These are phyloP conservation scores for Fragum whitleyi DNA, from an alignment of 2,888 invertebrate genomes.

Conservation along the genomic window DNA sequence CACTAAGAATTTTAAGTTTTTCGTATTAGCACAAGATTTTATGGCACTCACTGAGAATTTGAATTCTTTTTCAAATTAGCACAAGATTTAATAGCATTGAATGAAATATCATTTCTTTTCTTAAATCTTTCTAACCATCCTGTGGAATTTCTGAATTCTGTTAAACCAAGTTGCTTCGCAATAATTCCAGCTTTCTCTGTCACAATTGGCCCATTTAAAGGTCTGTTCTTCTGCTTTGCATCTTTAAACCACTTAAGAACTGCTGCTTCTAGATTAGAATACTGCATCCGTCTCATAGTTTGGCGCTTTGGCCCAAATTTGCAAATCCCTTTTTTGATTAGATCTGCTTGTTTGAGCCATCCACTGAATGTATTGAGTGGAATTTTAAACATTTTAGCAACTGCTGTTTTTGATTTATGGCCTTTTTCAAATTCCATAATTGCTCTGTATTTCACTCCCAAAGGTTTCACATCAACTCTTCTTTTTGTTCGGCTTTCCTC, in stretches of 20 bases:
- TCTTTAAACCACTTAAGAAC: not conserved
- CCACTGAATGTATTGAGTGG: not conserved
- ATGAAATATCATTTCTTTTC: not conserved
- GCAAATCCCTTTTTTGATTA: not conserved
- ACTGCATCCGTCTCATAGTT: not conserved
- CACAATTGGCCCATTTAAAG: not conserved
- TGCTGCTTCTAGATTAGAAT: not conserved
- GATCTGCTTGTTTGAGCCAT: constrained; percentile 12
- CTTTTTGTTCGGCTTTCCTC: not conserved
- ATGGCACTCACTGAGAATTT: no score
- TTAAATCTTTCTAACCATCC: not conserved
- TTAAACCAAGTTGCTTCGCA: not conserved
- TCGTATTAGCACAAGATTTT: no score
- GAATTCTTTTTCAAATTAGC: no score
- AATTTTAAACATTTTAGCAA: not conserved
- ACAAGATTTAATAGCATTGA: no score
- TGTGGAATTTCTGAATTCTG: not conserved
- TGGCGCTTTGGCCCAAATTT: not conserved
- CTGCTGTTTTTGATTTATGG: not conserved
- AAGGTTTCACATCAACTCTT: not conserved
- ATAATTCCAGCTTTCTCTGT: not conserved
- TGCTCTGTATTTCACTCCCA: not conserved
- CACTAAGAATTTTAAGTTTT: no score
- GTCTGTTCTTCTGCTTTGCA: not conserved
- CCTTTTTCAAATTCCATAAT: not conserved